Percentiles rank a stretch among this genome's conserved stretches.
These are phyloP conservation scores for Coremacera marginata DNA, from an alignment of 2,888 invertebrate species.

Conservation along the genomic window DNA sequence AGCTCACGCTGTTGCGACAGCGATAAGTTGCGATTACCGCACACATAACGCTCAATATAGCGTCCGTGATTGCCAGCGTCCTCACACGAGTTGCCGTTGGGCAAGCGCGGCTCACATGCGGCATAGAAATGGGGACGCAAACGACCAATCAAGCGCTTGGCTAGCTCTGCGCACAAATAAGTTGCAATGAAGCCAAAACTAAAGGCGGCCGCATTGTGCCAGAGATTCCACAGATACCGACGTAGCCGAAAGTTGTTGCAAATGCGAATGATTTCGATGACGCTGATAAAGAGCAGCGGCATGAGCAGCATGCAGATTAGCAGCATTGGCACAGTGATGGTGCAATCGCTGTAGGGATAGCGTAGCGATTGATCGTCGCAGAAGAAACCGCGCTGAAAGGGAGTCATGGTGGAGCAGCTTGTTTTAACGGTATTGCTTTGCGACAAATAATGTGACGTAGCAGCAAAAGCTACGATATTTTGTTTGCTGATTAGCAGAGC, in stretches of 20 bases:
- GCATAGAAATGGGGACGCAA: conserved; percentile 61
- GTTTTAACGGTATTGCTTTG: too few species aligned
- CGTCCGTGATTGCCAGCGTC: conserved; percentile 47
- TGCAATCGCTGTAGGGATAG: conserved; percentile 62
- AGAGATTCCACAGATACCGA: conserved; percentile 57
- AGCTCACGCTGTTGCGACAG: conserved; percentile 58
- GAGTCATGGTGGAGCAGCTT: conserved; percentile 51
- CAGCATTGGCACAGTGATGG: conserved; percentile 62
- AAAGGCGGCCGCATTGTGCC: conserved; percentile 57
- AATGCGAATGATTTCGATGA: conserved; percentile 61
- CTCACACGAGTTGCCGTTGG: conserved; percentile 58
- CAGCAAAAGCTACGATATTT: too few species aligned
- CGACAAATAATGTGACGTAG: too few species aligned
- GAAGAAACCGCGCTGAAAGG: conserved; percentile 64
- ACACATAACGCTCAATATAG: conserved; percentile 60
- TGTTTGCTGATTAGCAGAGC: too few species aligned
- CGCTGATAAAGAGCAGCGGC: conserved; percentile 61
- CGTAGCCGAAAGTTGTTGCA: conserved; percentile 60
- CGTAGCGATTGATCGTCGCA: conserved; percentile 60
- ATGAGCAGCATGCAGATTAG: conserved; percentile 59
- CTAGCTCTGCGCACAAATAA: conserved; percentile 60
- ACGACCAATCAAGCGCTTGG: conserved; percentile 60
- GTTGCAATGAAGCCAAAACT: conserved; percentile 64
- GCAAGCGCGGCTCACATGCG: conserved; percentile 59
- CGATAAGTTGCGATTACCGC: conserved; percentile 59